Evolutionary conservation across 23 tunicate genomes (phyloP), one percentile per base, ranked within the genome.

Genomic region (Botrylloides violaceus): DNA sequence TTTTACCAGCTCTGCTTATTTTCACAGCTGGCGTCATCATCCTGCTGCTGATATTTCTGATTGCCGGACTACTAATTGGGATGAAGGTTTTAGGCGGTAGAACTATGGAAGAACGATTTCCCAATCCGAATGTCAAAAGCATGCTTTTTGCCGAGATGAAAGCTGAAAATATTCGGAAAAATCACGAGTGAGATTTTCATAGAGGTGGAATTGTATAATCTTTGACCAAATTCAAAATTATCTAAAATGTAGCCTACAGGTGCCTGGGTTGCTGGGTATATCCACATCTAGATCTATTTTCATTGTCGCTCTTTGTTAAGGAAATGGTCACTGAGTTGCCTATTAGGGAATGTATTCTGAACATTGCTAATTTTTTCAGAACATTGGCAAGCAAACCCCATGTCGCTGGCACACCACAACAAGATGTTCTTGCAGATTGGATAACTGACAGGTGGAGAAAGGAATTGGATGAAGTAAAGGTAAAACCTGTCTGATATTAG

Each of bases 331-430:
- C n/a, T n/a, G n/a, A n/a, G n/a, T n/a, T n/a, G n/a, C n/a, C n/a
- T n/a, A n/a, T n/a, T n/a, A n/a, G n/a, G n/a, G n/a, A n/a, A n/a
- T n/a, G n/a, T n/a, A n/a, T n/a, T n/a, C n/a, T n/a, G n/a, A n/a
- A n/a, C n/a, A n/a, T n/a, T n/a, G n/a, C n/a, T n/a, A n/a, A n/a
- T n/a, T 58, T 3, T 63, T 63, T 31, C 29, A 63, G 70, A 31
- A 33, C 4, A 3, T 36, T 90, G 25, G 75, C 97, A 21, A 26
- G 58, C 3, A 68, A 83, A 58, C 77, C 84, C 20, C 97, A 90
- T 49, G 1, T 81, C 20, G 97, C 97, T 36, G 97, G 97, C 36
- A 73, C 85, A 23, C 50, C 24, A 0, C 84, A 75, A 70, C 89
- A 90, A 63, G 75, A 72, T 5, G 61, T 61, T 24, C 55, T 90